These are phyloP conservation scores for Drepana falcataria DNA, from an alignment of 2,888 invertebrate species.

Conservation along the genomic window DNA sequence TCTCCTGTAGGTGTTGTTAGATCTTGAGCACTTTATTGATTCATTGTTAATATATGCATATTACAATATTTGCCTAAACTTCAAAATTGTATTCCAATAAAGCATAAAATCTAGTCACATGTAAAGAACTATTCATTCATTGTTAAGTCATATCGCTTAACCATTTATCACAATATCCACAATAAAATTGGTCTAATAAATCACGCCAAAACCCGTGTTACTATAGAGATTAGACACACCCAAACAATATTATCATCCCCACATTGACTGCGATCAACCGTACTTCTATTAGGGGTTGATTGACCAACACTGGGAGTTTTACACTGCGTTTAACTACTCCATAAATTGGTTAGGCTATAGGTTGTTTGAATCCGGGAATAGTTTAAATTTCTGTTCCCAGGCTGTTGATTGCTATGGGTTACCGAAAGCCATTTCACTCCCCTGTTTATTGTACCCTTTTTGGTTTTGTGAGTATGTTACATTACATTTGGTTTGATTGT, in stretches of 20 bases:
- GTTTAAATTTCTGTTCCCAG: conserved; percentile 66
- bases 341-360: conserved; percentile 47
- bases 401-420: conserved; percentile 28
- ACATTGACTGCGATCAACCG: conserved; percentile 43
- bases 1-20: no score
- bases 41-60: no score
- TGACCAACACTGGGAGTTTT: conserved; percentile 40
- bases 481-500: not conserved
- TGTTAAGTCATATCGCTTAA: not conserved
- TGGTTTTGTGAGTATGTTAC: not conserved
- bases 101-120: no score
- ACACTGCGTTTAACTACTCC: conserved; percentile 55
- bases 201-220: conserved; percentile 24
- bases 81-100: no score
- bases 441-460: conserved; percentile 28
- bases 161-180: not conserved
- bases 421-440: conserved; percentile 50
- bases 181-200: not conserved
- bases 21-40: no score
- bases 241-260: conserved; percentile 66
- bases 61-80: no score
- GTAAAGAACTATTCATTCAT: no score
- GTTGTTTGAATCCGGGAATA: conserved; percentile 58
- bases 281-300: conserved; percentile 39
- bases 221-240: conserved; percentile 56